Evolutionary conservation across 2,113 vertebrate species (phyloP), one percentile per base, ranked within the genome.

Genomic region (Corythoichthys haematopterus): DNA sequence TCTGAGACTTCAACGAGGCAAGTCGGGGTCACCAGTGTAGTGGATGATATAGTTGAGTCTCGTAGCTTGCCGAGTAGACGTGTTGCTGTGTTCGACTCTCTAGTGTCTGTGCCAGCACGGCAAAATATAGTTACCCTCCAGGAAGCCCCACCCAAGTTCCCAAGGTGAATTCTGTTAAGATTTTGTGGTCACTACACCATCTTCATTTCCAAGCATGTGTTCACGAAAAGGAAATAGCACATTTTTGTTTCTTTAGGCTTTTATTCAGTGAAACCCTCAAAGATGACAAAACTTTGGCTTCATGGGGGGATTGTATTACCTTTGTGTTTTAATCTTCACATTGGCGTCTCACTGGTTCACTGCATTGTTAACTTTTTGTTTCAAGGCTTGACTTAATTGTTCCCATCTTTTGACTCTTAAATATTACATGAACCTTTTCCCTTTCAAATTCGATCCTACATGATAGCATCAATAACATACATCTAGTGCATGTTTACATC

Each of bases 251-350:
- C 78, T 7, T 59, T 87, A 75, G 65, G 51, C 33, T 68, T 91
- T 91, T 90, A 91, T 90, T 92, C 78, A 81, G 82, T 89, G 79
- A 88, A 86, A 79, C 77, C 53, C 57, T 69, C 64, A 62, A 53
- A 52, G 57, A 69, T 56, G 38, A 55, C 20, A 62, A 36, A 35
- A 57, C n/a, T 11, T 3, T 35, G 13, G 28, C 45, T 14, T 15
- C 9, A 43, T 38, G 15, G 33, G 15, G 37, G 56, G 50, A 1
- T 14, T n/a, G 15, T 16, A 65, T 61, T 6, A 37, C 28, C 76
- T 76, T 64, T 48, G 50, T 65, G 50, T 47, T 47, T 5, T 6
- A 7, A 2, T 61, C 16, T 67, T 64, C 10, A 9, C 1, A 61
- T 58, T n/a, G 48, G 48, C 4, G 10, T 65, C 47, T 51, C 35